Evolutionary conservation across 2,113 vertebrate species (phyloP), one percentile per base, ranked within the genome.

Genomic region (Petroica traversi): DNA sequence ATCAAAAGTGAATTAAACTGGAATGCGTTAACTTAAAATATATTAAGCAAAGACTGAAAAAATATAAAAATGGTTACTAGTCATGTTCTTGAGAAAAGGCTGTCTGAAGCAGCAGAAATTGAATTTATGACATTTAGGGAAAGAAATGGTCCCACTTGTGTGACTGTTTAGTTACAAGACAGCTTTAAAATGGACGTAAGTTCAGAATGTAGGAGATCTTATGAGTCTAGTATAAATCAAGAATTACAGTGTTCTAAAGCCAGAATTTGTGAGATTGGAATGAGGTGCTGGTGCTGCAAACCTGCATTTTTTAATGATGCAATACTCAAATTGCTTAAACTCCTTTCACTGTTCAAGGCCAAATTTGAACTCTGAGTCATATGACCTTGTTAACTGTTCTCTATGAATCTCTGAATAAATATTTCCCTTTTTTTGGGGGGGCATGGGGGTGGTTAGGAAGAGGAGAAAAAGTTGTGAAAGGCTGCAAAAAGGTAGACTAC

Each of bases 1-100:
- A 52, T 73, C 24, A 74, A 79, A 89, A 80, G 20, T 72, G 84
- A 85, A 92, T 88, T 68, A 83, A 92, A 82, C 43, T 85, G 18
- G 24, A 84, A 77, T 28, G 81, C 13, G 48, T 36, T 67, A 62
- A 77, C 38, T 69, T 93, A 43, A 91, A 93, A 78, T 11, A 61
- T 63, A 78, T 45, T 88, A 91, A 67, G 33, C 12, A 73, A 84
- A 78, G 34, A 57, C 2, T 79, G 77, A 55, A 91, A 95, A 89
- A 55, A 48, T 23, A 20, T 11, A 52, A 59, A 80, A 89, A n/a
- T 23, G 2, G 10, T 64, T 64, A 26, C 24, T 66, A 34, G 18
- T 17, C 15, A 5, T n/a, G 24, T 69, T 72, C 58, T 76, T 61
- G 41, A 14, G n/a, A 84, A 71, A 88, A 46, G 4, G 11, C 11